Conservation (phyloP, 2,113 vertebrate genomes). For the Cyprinodon tularosa region DNA sequence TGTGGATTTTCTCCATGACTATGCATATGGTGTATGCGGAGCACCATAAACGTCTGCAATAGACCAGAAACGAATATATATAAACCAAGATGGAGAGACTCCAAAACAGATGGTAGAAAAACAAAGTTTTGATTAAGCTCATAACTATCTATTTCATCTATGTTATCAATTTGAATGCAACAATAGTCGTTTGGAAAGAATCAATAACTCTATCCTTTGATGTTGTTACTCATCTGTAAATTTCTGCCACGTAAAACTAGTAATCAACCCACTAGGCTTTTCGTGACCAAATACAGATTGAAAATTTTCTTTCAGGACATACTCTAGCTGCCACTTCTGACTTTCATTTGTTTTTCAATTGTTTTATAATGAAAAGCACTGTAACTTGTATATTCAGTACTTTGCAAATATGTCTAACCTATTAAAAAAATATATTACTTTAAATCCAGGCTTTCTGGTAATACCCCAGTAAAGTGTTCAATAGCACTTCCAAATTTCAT, state of each 20-base stretch:
- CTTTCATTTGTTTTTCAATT: neutral
- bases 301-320: too few relatives aligned
- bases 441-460: too few relatives aligned
- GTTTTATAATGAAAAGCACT: conserved; percentile 10
- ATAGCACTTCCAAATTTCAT: too few relatives aligned
- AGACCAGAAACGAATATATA: conserved; percentile 3
- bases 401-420: too few relatives aligned
- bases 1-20: conserved; percentile 41
- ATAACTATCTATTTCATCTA: neutral
- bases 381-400: neutral
- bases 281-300: neutral
- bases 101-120: conserved; percentile 21
- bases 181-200: neutral
- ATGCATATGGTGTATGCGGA: conserved; percentile 32
- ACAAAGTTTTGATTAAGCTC: neutral
- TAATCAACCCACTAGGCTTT: neutral
- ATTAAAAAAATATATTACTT: too few relatives aligned
- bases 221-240: conserved; percentile 5
- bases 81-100: conserved; percentile 21
- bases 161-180: neutral
- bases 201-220: neutral
- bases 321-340: neutral
- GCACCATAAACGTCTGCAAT: conserved; percentile 45
- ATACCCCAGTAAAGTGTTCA: too few relatives aligned
- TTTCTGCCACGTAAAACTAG: neutral